Conservation (phyloP, 2,888 invertebrate species). For the Cataglyphis rosenhaueri region DNA sequence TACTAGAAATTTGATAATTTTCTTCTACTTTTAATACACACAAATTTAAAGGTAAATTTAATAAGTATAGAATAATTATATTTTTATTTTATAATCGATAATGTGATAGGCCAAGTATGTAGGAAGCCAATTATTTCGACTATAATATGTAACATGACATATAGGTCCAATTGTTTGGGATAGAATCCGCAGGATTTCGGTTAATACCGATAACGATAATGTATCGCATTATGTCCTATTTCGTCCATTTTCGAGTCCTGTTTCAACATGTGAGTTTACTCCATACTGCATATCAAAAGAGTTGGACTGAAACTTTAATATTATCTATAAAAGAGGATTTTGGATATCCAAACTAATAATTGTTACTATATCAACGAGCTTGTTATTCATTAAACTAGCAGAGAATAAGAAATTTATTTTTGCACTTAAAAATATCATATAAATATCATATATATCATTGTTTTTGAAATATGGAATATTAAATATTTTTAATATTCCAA, state of each 20-base stretch:
- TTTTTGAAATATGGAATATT: neutral
- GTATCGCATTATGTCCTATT: slow-evolving; percentile 42
- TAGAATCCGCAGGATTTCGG: slow-evolving; percentile 41
- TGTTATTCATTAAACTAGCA: neutral
- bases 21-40: neutral
- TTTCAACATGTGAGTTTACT: slow-evolving; percentile 30
- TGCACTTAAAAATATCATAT: neutral
- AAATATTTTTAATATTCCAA: neutral
- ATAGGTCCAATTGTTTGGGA: slow-evolving; percentile 30
- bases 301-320: neutral
- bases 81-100: slow-evolving; percentile 25
- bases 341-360: neutral
- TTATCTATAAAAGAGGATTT: neutral
- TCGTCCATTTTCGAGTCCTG: neutral
- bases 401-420: neutral
- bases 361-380: neutral
- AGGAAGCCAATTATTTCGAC: slow-evolving; percentile 32
- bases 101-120: neutral
- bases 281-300: slow-evolving; percentile 15
- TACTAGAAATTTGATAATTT: neutral
- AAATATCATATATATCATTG: neutral
- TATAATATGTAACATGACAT: slow-evolving; percentile 27
- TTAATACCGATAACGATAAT: slow-evolving; percentile 48
- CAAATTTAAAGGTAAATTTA: neutral
- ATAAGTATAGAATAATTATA: neutral